Evolutionary conservation across 37 sponge, comb jelly and placozoan genomes (phyloP).

Genomic region (Crambe crambe): DNA sequence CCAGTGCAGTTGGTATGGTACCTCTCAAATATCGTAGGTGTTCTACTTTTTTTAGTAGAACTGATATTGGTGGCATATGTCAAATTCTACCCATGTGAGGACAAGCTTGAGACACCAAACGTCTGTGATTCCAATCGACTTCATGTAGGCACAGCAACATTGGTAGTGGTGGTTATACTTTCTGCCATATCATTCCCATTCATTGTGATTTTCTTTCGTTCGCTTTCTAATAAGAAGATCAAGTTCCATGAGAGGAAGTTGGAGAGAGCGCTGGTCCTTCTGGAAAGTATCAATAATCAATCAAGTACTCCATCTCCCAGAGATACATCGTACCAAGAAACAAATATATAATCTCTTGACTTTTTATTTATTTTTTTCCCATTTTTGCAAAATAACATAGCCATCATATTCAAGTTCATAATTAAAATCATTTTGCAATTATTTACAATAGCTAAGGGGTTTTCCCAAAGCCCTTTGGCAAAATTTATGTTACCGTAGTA

Average conservation of each 20-base stretch:
- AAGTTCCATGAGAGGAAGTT: conserved; percentile 34
- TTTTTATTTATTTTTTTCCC: too few species aligned
- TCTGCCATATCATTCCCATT: conserved; percentile 30
- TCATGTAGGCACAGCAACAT: conserved; percentile 57
- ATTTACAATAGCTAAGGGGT: too few species aligned
- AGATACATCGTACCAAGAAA: too few species aligned
- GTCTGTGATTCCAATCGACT: neutral
- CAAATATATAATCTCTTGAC: too few species aligned
- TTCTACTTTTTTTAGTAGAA: conserved; percentile 60
- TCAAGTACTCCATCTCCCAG: neutral
- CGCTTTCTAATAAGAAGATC: conserved; percentile 47
- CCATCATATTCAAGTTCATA: too few species aligned
- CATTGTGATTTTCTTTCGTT: conserved; percentile 23
- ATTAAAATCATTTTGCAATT: too few species aligned
- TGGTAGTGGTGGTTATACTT: conserved; percentile 24
- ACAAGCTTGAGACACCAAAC: too few species aligned
- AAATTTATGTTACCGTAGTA: too few species aligned
- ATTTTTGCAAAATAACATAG: too few species aligned
- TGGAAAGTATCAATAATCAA: conserved; percentile 37
- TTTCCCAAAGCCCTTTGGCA: too few species aligned
- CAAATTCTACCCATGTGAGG: conserved; percentile 51
- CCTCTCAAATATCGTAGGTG: conserved; percentile 72
- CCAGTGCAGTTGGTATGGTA: conserved; percentile 56
- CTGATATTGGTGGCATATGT: conserved; percentile 64
- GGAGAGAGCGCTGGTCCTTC: conserved; percentile 13